Evolutionary conservation across 1,140 invertebrate species (phyloP), one percentile per base, ranked within the genome.

Genomic region (Coenobita brevimanus): DNA sequence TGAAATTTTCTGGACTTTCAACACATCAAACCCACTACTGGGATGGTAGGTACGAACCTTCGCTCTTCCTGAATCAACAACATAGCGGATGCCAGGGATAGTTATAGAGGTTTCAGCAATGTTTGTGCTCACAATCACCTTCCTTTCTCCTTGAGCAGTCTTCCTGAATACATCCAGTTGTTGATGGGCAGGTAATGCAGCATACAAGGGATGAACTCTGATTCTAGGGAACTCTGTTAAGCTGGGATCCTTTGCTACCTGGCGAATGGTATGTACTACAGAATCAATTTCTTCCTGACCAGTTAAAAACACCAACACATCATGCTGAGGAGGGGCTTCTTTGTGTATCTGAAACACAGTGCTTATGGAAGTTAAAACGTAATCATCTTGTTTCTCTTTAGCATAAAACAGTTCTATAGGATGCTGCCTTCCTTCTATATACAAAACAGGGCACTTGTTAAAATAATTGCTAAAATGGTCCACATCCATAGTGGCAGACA

Each of bases 221-320:
- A 98, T 91, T 15, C 93, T 91, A 1, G 94, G 94, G 86, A 92
- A 92, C 0, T 93, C 93, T 6, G 94, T 92, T 82, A 94, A 89
- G 60, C 93, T 92, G 91, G 91, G 80, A 73, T 82, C 89, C 92
- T 96, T 96, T 4, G 95, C 94, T 82, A 97, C 94, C 91, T 96
- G 94, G 90, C 95, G 94, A 1, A 98, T 96, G 91, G 95, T 95
- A 83, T 94, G 93, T 57, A 95, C 96, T 83, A 97, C 95, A 2
- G 96, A 94, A 93, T 99, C 98, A 91, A 99, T 99, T 95, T 99
- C 99, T 92, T 99, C 98, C 94, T 99, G 98, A 3, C 99, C 99
- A 88, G 98, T 99, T 69, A 99, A 93, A 93, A 99, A 99, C n/a
- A 99, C 96, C 50, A 99, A 93, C 91, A 99, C 97, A 92, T 99